A percentile compares a stretch with the other conserved stretches of the same genome.
Evolutionary conservation across 2,113 vertebrate genomes (phyloP).

Genomic region (Leuciscus idus): DNA sequence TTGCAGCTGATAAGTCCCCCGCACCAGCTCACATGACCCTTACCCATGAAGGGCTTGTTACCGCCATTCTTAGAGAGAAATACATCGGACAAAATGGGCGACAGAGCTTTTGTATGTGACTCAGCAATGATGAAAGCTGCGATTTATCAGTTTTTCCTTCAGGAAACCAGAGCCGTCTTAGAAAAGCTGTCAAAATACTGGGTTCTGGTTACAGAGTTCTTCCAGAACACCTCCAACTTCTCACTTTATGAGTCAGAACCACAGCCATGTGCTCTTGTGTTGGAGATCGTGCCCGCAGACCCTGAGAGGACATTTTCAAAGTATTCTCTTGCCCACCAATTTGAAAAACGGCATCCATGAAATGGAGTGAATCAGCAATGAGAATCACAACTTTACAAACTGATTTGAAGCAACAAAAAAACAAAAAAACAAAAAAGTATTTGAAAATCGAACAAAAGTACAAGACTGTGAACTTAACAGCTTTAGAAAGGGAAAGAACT

Average conservation of each 20-base stretch:
- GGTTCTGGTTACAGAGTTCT: constrained; percentile 77
- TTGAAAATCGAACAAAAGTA: too few relatives aligned
- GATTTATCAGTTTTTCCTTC: constrained; percentile 73
- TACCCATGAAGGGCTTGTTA: background rate
- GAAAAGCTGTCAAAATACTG: constrained; percentile 82
- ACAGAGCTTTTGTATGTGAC: background rate
- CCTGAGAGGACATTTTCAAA: background rate
- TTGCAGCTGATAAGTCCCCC: background rate
- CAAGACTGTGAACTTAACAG: too few relatives aligned
- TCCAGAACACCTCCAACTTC: constrained; percentile 63
- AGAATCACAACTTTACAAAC: too few relatives aligned
- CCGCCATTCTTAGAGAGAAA: constrained; percentile 1
- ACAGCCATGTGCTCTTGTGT: background rate
- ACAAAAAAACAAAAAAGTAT: too few relatives aligned
- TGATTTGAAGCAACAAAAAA: too few relatives aligned
- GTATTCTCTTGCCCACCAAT: background rate
- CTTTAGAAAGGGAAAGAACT: too few relatives aligned
- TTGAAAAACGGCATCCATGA: background rate
- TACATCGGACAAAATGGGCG: constrained; percentile 11
- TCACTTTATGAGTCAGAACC: constrained; percentile 62
- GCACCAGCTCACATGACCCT: background rate
- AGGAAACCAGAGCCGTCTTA: constrained; percentile 78
- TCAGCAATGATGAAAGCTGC: constrained; percentile 65
- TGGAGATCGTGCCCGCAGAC: background rate
- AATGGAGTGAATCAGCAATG: too few relatives aligned